Evolutionary conservation across 2,113 vertebrate genomes (phyloP).

Genomic region (Baryphthengus martii): DNA sequence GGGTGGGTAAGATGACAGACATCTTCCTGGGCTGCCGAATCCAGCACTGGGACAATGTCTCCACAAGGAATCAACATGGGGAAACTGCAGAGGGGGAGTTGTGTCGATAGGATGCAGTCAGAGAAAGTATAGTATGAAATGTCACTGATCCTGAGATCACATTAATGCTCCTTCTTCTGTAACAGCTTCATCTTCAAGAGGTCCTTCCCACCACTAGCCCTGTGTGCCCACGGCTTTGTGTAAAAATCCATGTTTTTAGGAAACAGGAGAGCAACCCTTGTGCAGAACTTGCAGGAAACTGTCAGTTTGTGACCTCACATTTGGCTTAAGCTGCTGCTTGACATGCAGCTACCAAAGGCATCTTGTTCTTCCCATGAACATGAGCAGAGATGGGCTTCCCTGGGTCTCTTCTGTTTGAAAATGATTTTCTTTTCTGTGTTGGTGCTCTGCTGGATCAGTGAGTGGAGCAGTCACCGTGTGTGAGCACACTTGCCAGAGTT

Average conservation of each 20-base stretch:
- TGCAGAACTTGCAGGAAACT: neutral
- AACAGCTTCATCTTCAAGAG: neutral
- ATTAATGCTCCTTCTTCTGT: neutral
- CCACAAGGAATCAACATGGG: neutral
- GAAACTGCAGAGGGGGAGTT: neutral
- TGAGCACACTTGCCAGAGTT: neutral
- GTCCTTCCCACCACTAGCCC: neutral
- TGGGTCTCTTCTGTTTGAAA: neutral
- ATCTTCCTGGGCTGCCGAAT: neutral
- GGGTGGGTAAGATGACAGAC: neutral
- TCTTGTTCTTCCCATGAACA: neutral
- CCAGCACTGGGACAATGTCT: neutral
- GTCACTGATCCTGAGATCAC: no score
- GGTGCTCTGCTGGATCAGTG: neutral
- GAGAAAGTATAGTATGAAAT: neutral
- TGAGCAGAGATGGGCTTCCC: neutral
- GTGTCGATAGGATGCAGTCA: neutral
- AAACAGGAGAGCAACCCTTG: neutral
- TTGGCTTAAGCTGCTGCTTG: neutral
- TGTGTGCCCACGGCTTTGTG: neutral
- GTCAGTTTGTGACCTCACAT: neutral
- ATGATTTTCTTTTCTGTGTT: neutral
- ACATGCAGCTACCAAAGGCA: fast-evolving
- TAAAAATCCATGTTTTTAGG: neutral
- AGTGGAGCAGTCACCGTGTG: neutral